Evolutionary conservation across 2,888 invertebrate species (phyloP).

Genomic region (Drosophila peninsularis): DNA sequence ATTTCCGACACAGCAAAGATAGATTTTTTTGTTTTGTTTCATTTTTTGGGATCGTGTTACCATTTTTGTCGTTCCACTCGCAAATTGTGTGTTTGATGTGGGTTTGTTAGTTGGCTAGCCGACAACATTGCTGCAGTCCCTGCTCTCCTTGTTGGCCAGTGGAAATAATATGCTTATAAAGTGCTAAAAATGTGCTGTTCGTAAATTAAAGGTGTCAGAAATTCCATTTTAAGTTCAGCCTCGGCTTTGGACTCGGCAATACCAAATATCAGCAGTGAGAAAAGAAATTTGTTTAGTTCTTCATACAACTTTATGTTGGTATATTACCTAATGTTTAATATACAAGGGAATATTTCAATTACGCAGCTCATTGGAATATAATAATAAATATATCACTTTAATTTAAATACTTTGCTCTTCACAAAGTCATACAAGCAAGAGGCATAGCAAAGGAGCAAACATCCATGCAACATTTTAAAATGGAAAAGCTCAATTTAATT

Average conservation of each 20-base stretch:
- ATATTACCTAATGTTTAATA: no score
- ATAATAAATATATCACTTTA: neutral
- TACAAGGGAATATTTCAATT: no score
- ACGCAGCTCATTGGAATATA: neutral
- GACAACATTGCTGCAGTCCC: constrained; percentile 8
- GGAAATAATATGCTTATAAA: constrained; percentile 75
- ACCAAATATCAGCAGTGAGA: neutral
- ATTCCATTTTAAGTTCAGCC: no score
- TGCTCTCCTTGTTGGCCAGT: constrained; percentile 4
- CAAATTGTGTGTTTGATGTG: constrained; percentile 69
- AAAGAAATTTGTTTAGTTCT: no score
- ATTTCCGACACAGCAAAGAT: neutral
- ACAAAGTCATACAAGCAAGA: neutral
- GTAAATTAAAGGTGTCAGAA: constrained; percentile 32
- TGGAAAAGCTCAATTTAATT: constrained; percentile 32
- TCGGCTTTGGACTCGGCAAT: no score
- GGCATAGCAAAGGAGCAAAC: neutral
- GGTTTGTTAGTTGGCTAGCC: constrained; percentile 27
- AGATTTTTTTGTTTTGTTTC: neutral
- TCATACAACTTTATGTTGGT: no score
- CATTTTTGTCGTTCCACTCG: constrained; percentile 48
- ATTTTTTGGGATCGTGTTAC: constrained; percentile 20
- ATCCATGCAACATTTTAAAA: no score
- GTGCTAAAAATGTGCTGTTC: constrained; percentile 76
- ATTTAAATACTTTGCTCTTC: neutral